Evolutionary conservation across 2,113 vertebrate species (phyloP).

Genomic region (Aegithalos caudatus): DNA sequence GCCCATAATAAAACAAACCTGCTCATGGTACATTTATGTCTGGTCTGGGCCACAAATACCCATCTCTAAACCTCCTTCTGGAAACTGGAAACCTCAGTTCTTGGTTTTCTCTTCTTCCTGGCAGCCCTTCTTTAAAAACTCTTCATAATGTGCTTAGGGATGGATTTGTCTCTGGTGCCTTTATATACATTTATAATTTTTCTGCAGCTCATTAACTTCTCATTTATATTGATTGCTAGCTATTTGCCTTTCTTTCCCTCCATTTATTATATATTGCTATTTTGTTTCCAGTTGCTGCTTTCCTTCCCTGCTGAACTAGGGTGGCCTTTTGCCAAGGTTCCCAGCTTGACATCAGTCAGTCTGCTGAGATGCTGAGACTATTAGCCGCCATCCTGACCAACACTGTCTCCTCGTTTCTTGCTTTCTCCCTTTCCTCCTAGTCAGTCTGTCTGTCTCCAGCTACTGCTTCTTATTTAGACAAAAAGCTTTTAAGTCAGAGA

Average conservation of each 20-base stretch:
- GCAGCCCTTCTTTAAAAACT: background rate
- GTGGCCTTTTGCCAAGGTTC: conserved; percentile 45
- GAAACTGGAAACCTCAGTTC: background rate
- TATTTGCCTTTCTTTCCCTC: conserved; percentile 10
- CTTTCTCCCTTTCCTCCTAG: background rate
- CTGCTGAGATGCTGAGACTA: background rate
- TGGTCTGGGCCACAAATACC: background rate
- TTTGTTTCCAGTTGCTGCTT: conserved; percentile 43
- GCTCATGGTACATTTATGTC: background rate
- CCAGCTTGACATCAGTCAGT: conserved; percentile 33
- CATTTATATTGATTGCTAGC: conserved; percentile 51
- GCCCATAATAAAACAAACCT: background rate
- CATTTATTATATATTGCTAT: conserved; percentile 33
- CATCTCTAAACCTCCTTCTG: background rate
- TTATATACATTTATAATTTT: conserved; percentile 10
- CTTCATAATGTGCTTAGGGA: background rate
- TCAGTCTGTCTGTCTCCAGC: conserved; percentile 51
- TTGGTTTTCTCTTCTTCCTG: background rate
- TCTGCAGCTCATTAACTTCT: conserved; percentile 51
- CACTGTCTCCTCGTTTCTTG: background rate
- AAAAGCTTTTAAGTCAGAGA: background rate
- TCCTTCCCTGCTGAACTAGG: background rate
- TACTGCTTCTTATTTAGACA: background rate
- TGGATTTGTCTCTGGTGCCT: conserved; percentile 1
- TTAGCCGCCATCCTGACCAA: conserved; percentile 20